Evolutionary conservation across 2,113 vertebrate genomes (phyloP), one percentile per base, ranked within the genome.

Genomic region (Mirza zaza): DNA sequence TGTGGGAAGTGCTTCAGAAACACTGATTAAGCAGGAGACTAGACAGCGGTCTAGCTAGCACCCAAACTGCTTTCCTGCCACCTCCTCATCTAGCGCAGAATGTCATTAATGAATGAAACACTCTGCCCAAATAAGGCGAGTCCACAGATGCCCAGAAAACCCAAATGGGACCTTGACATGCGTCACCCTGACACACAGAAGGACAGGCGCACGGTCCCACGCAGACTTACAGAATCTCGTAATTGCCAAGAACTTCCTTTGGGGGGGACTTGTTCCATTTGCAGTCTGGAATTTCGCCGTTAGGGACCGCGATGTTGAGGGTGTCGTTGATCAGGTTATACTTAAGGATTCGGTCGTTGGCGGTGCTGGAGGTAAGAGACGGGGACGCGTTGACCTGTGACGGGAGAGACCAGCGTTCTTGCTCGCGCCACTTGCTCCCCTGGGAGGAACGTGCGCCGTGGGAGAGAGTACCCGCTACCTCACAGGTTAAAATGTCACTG

Each of bases 261-360:
- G 99, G 99, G 2, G 99, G 99, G 45, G 98, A 99, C 97, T 99
- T 99, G 97, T 99, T 99, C 99, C 99, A 99, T 84, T 99, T 99
- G 96, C 99, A 99, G 98, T 99, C 99, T 2, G 99, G 99, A 91
- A 99, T 99, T 65, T 99, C 99, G 1, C 99, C 99, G 0, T 99
- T 99, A 6, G 99, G 99, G 18, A 99, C 99, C 1, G 99, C 99
- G 0, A 99, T 99, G 94, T 99, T 99, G 55, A 99, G 99, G 0
- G 99, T 99, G 98, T 99, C 99, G 9, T 99, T 99, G 93, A 99
- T 99, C 67, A 99, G 99, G 98, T 99, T 99, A 96, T 99, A 99
- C 97, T 99, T 99, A 42, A 99, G 98, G 98, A 99, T 99, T 4
- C 99, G 99, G 95, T 99, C 99, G 0, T 99, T 99, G 82, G 99